phyloP scores from a whole-genome alignment of 2,888 invertebrate species.

The Drosophila aldrichi region DNA sequence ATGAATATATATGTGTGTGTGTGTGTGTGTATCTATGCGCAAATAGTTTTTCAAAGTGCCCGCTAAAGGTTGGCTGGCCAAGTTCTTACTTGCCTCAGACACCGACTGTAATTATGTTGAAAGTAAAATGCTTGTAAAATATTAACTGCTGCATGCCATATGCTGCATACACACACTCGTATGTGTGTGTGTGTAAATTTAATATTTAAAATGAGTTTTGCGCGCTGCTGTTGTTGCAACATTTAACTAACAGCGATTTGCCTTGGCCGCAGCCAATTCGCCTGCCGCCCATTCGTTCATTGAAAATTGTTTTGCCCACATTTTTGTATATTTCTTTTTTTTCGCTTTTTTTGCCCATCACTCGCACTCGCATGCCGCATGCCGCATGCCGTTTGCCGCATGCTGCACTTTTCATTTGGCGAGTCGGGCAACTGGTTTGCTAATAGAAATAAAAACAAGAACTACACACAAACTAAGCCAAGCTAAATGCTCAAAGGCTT shows the following conservation, averaged over 20 bases:
- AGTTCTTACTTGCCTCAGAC: slow-evolving; percentile 54
- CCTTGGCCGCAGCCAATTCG: slow-evolving; percentile 48
- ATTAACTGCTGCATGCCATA: slow-evolving; percentile 75
- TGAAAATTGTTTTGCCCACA: slow-evolving; percentile 54
- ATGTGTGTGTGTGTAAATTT: slow-evolving; percentile 37
- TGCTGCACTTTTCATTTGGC: slow-evolving; percentile 69
- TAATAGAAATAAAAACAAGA: slow-evolving; percentile 78
- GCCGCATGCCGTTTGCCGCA: slow-evolving; percentile 16
- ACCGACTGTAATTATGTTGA: slow-evolving; percentile 78
- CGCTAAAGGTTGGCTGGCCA: slow-evolving; percentile 31
- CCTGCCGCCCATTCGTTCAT: slow-evolving; percentile 47
- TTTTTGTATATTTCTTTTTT: background rate
- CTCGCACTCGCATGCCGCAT: background rate
- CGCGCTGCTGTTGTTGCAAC: slow-evolving; percentile 36
- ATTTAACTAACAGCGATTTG: slow-evolving; percentile 61
- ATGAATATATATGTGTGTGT: slow-evolving; percentile 33
- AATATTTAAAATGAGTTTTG: slow-evolving; percentile 65
- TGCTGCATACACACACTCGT: slow-evolving; percentile 39
- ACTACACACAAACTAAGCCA: slow-evolving; percentile 75
- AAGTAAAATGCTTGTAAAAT: slow-evolving; percentile 77
- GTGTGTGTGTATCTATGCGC: slow-evolving; percentile 47
- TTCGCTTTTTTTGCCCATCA: slow-evolving; percentile 13
- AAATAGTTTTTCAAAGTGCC: slow-evolving; percentile 77
- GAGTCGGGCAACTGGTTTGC: slow-evolving; percentile 67
- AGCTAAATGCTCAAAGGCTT: slow-evolving; percentile 77